Percentiles rank a stretch among this genome's conserved stretches.
phyloP scores from a whole-genome alignment of 2,797 vertebrate species.

The Luscinia megarhynchos region DNA sequence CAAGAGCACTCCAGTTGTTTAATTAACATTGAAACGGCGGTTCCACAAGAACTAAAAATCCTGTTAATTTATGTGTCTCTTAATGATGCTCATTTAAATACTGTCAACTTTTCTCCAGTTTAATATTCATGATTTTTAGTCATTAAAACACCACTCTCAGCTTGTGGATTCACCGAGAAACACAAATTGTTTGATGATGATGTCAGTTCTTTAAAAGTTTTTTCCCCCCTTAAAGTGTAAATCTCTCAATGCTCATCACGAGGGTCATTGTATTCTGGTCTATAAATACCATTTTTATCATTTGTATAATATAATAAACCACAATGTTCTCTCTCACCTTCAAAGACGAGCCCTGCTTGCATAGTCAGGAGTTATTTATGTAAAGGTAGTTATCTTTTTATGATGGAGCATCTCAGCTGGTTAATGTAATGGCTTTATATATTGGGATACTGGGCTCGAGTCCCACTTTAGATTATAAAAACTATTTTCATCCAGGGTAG shows the following conservation, averaged over 20 bases:
- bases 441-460: slow-evolving; percentile 54
- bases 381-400: slow-evolving; percentile 67
- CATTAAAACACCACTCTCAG: slow-evolving; percentile 76
- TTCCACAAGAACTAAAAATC: slow-evolving; percentile 86
- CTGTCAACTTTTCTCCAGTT: slow-evolving; percentile 83
- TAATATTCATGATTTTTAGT: slow-evolving; percentile 85
- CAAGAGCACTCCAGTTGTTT: slow-evolving; percentile 84
- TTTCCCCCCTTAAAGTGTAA: slow-evolving; percentile 40
- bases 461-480: slow-evolving; percentile 60
- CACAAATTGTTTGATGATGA: slow-evolving; percentile 72
- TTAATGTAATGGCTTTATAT: slow-evolving; percentile 63
- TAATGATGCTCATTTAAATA: slow-evolving; percentile 88
- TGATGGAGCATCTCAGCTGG: slow-evolving; percentile 37
- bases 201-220: slow-evolving; percentile 68
- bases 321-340: slow-evolving; percentile 56
- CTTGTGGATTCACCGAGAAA: slow-evolving; percentile 63
- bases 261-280: slow-evolving; percentile 28
- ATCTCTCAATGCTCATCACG: slow-evolving; percentile 13
- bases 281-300: slow-evolving; percentile 64
- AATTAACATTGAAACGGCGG: slow-evolving; percentile 85
- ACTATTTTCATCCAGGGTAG: slow-evolving; percentile 36
- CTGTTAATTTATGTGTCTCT: slow-evolving; percentile 87
- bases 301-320: slow-evolving; percentile 37
- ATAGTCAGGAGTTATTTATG: slow-evolving; percentile 62
- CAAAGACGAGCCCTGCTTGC: slow-evolving; percentile 28